Base-by-base conservation (phyloP, 2,888 invertebrate species). In the Drosophila austrosaltans region DNA sequence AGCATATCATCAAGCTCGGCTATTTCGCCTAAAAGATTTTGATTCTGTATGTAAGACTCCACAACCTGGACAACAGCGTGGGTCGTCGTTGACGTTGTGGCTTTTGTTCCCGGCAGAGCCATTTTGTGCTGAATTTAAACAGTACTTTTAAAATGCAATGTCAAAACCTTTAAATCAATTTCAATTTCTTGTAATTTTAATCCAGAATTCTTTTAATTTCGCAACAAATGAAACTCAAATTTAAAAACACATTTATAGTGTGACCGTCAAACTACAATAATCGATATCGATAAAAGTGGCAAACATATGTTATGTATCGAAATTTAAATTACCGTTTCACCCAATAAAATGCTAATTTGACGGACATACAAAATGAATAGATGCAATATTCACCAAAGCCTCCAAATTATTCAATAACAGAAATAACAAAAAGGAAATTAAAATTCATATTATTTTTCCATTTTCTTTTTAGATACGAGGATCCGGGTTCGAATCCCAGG, bases 21-120 rank as follows among this genome's bases (percentile, higher is more conserved):
- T 6, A 89, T 64, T 20, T 87, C 88, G 1, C 88, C 89, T 16
- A 87, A 53, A 12, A 85, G 30, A 59, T 85, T 85, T 61, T 89
- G 88, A 28, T 85, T 85, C 28, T 87, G 82, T 28, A 85, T 89
- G 58, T 77, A 89, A 1, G 71, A 62, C 2, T 88, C 86, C n/a
- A 85, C 48, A 3, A 76, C 78, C 57, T 82, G 78, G 1, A 84
- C 89, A 25, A 89, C 87, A 0, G 87, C 89, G 30, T 84, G 73
- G 1, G 87, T 84, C 28, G 66, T 64, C 4, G 83, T 84, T 2
- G 75, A 40, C 25, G 81, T 83, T 39, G 65, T 79, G 22, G 75
- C 72, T 73, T 74, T 89, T 25, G 75, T 87, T 5, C 70, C 25
- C 10, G 73, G 73, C 53, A 89, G 22, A 0, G 89, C 56, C 83